Conservation (phyloP, 2,113 vertebrate genomes). For the Silurus glanis region DNA sequence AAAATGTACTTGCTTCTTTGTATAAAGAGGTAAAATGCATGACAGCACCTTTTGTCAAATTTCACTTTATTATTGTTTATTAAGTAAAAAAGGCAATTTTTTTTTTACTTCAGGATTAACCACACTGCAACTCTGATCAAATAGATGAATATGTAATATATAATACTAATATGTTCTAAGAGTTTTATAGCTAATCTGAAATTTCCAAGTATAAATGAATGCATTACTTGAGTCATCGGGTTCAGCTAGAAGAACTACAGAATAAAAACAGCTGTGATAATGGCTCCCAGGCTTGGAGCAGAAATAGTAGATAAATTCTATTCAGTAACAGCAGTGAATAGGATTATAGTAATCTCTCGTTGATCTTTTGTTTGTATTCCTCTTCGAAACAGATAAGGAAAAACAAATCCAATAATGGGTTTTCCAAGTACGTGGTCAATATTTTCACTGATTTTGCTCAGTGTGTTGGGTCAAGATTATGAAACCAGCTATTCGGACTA, state of each 20-base stretch:
- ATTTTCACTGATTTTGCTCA: constrained; percentile 60
- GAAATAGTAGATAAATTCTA: background rate
- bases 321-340: background rate
- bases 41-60: background rate
- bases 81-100: background rate
- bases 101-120: background rate
- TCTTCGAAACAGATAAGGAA: constrained; percentile 59
- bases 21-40: background rate
- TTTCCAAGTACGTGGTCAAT: constrained; percentile 54
- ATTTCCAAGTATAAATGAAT: background rate
- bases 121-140: background rate
- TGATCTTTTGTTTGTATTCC: constrained; percentile 22
- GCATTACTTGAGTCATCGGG: constrained; percentile 3
- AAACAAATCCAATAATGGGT: constrained; percentile 60
- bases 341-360: background rate
- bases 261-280: constrained; percentile 45
- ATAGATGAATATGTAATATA: background rate
- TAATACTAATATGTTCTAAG: background rate
- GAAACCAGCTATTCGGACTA: constrained; percentile 66
- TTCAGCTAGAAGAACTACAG: constrained; percentile 30
- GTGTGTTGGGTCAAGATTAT: constrained; percentile 68
- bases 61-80: background rate
- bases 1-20: background rate
- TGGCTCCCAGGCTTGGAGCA: constrained; percentile 39
- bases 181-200: background rate